Evolutionary conservation across 2,888 invertebrate genomes (phyloP).

Genomic region (Tortrix viridana): DNA sequence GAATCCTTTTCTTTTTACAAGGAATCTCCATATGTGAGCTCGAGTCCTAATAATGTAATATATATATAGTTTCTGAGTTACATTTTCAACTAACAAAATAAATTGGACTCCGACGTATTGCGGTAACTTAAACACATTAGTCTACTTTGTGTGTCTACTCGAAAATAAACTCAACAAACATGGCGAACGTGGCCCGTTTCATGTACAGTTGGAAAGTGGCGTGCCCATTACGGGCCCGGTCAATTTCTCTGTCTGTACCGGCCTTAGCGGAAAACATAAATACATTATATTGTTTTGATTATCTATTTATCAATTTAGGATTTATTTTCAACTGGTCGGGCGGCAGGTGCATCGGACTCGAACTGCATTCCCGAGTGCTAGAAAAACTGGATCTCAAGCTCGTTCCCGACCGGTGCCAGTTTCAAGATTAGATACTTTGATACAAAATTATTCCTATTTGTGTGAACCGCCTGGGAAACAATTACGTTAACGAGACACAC

Average conservation of each 20-base stretch:
- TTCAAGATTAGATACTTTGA: slow-evolving; percentile 66
- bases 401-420: slow-evolving; percentile 53
- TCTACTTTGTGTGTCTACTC: slow-evolving; percentile 32
- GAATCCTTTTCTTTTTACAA: slow-evolving; percentile 24
- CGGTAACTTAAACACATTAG: slow-evolving; percentile 38
- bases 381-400: slow-evolving; percentile 76
- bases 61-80: slow-evolving; percentile 20
- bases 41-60: slow-evolving; percentile 21
- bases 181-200: slow-evolving; percentile 17
- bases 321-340: slow-evolving; percentile 52
- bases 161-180: slow-evolving; percentile 26
- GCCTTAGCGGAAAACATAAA: slow-evolving; percentile 27
- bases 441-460: slow-evolving; percentile 60
- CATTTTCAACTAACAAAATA: slow-evolving; percentile 36
- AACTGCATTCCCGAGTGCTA: slow-evolving; percentile 76
- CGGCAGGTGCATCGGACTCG: slow-evolving; percentile 73
- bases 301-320: slow-evolving; percentile 55
- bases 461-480: slow-evolving; percentile 55
- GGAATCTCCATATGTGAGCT: slow-evolving; percentile 12
- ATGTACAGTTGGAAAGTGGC: slow-evolving; percentile 29
- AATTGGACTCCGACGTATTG: slow-evolving; percentile 34
- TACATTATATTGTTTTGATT: slow-evolving; percentile 41
- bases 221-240: slow-evolving; percentile 19
- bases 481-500: slow-evolving; percentile 45
- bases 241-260: slow-evolving; percentile 22